A percentile compares a stretch with the other conserved stretches of the same genome.
Conservation (phyloP, 2,113 vertebrate species). For the Asarcornis scutulata region DNA sequence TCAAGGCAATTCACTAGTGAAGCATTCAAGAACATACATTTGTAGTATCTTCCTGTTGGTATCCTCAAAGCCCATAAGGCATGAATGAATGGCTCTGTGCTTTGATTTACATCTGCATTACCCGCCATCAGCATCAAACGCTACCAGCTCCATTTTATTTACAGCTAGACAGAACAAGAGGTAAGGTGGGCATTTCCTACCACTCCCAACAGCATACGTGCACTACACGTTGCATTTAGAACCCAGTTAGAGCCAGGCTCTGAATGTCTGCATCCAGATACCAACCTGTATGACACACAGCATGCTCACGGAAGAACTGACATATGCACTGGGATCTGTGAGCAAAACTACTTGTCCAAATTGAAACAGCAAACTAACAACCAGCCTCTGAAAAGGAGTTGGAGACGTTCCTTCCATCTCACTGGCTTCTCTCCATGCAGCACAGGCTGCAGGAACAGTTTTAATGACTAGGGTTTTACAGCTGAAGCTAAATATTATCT, state of each 20-base stretch:
- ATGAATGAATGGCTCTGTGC: not conserved
- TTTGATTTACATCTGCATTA: not conserved
- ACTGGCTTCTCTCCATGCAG: not conserved
- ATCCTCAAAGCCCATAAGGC: not conserved
- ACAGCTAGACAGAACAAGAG: not conserved
- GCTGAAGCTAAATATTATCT: not conserved
- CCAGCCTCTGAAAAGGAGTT: not conserved
- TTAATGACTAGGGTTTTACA: not conserved
- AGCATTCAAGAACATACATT: not conserved
- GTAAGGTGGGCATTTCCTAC: not conserved
- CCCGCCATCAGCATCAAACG: not conserved
- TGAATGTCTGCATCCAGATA: not conserved
- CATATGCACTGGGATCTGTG: fast-evolving
- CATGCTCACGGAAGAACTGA: too few species aligned
- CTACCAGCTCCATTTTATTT: not conserved
- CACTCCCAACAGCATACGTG: too few species aligned
- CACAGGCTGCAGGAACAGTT: not conserved
- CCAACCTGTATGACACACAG: not conserved
- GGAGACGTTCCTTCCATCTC: not conserved
- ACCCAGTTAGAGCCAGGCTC: not conserved
- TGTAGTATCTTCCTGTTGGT: not conserved
- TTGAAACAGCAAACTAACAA: not conserved
- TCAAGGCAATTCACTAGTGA: not conserved
- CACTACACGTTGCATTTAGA: not conserved
- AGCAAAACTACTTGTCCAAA: not conserved